A percentile compares a stretch with the other conserved stretches of the same genome.
Conservation (phyloP, 2,888 invertebrate species). For the Octodonta nipae region DNA sequence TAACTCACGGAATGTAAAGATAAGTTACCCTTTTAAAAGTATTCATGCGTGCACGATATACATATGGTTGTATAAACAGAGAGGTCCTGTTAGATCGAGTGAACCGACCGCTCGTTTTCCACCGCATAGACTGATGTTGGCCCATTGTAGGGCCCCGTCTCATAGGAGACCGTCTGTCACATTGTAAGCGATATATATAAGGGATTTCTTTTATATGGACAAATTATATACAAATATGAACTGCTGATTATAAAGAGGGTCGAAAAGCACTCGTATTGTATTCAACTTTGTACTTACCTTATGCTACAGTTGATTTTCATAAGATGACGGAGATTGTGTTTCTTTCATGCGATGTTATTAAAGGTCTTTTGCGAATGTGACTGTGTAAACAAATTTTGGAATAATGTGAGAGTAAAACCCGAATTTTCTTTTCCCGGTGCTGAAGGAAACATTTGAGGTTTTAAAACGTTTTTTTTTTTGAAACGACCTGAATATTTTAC, state of each 20-base stretch:
- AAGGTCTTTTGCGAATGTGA: too few relatives aligned
- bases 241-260: constrained; percentile 31
- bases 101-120: constrained; percentile 1
- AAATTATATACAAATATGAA: constrained; percentile 40
- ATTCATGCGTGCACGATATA: constrained; percentile 35
- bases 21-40: constrained; percentile 34
- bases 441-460: too few relatives aligned
- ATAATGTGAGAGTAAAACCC: too few relatives aligned
- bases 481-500: too few relatives aligned
- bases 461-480: too few relatives aligned
- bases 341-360: too few relatives aligned
- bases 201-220: constrained; percentile 36
- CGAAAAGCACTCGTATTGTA: constrained; percentile 14
- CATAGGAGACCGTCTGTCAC: constrained; percentile 30
- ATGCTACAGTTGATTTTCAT: too few relatives aligned
- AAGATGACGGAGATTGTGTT: too few relatives aligned
- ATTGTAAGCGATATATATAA: constrained; percentile 34
- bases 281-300: constrained; percentile 9
- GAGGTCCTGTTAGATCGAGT: constrained; percentile 6
- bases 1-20: constrained; percentile 28
- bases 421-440: too few relatives aligned
- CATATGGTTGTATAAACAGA: constrained; percentile 33
- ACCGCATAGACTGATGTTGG: constrained; percentile 3
- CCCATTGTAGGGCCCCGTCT: constrained; percentile 18
- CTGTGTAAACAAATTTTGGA: too few relatives aligned